A percentile compares a stretch with the other conserved stretches of the same genome.
phyloP scores from a whole-genome alignment of 2,113 vertebrate genomes.

The Gymnogyps californianus region DNA sequence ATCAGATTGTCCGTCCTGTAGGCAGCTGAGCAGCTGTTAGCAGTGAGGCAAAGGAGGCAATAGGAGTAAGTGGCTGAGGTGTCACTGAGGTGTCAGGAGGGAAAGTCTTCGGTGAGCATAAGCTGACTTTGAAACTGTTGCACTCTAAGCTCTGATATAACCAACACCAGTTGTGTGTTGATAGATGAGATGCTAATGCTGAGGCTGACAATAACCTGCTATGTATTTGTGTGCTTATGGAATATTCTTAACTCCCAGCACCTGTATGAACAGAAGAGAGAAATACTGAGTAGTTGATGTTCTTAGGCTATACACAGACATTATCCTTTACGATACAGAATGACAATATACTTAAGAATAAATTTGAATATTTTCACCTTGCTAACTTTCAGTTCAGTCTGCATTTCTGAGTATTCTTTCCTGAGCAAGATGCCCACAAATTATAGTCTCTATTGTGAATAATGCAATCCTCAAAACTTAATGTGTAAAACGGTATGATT shows the following conservation, averaged over 20 bases:
- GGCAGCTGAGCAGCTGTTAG: background rate
- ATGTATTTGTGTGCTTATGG: background rate
- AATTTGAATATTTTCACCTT: background rate
- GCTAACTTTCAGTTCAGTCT: background rate
- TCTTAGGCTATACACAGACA: background rate
- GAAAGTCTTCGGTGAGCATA: background rate
- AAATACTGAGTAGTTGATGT: background rate
- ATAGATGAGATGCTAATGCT: background rate
- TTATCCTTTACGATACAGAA: background rate
- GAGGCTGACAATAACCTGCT: background rate
- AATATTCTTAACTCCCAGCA: background rate
- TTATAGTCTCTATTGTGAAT: background rate
- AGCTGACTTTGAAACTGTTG: background rate
- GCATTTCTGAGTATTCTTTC: background rate
- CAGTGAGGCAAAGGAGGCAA: background rate
- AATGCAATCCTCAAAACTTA: background rate
- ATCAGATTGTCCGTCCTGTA: accelerated
- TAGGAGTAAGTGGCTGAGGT: background rate
- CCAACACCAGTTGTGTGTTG: background rate
- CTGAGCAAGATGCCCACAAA: background rate
- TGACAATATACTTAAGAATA: background rate
- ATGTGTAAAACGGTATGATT: background rate
- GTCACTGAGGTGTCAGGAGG: background rate
- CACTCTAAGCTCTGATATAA: background rate
- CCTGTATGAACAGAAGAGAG: background rate